phyloP scores from a whole-genome alignment of 2,888 invertebrate species.

The Athripsodes cinereus region DNA sequence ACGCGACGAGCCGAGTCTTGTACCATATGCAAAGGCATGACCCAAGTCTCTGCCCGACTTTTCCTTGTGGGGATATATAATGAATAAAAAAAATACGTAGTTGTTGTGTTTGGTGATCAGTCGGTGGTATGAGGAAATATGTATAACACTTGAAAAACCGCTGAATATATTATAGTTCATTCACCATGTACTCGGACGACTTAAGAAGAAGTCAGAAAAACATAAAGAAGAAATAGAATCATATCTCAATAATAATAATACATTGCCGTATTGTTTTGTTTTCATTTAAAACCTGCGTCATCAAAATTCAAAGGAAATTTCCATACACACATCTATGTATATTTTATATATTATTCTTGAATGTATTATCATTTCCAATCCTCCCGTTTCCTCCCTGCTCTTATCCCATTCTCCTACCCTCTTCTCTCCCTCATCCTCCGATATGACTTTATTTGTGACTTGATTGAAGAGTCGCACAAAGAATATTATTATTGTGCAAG shows the following conservation, averaged over 20 bases:
- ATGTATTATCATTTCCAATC: not conserved
- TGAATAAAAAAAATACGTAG: too few species aligned
- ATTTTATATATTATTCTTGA: not conserved
- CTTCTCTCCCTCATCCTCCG: not conserved
- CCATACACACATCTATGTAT: not conserved
- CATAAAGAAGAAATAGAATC: not conserved
- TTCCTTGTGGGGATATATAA: too few species aligned
- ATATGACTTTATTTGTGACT: constrained; percentile 8
- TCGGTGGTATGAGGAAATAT: too few species aligned
- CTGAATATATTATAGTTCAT: too few species aligned
- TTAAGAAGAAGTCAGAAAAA: not conserved
- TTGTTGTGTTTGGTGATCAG: too few species aligned
- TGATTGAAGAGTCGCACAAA: constrained; percentile 9
- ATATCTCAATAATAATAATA: not conserved
- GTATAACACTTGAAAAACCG: too few species aligned
- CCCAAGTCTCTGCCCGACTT: too few species aligned
- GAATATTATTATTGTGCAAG: constrained; percentile 8
- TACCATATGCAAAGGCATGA: too few species aligned
- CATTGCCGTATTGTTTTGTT: not conserved
- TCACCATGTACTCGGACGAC: too few species aligned
- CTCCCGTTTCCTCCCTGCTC: not conserved
- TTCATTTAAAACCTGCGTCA: not conserved
- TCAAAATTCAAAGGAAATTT: not conserved
- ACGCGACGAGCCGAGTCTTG: too few species aligned
- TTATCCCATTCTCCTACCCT: not conserved